A percentile compares a stretch with the other conserved stretches of the same genome.
These are phyloP conservation scores for Lobophora halterata DNA, from an alignment of 2,888 invertebrate genomes.

Conservation along the genomic window DNA sequence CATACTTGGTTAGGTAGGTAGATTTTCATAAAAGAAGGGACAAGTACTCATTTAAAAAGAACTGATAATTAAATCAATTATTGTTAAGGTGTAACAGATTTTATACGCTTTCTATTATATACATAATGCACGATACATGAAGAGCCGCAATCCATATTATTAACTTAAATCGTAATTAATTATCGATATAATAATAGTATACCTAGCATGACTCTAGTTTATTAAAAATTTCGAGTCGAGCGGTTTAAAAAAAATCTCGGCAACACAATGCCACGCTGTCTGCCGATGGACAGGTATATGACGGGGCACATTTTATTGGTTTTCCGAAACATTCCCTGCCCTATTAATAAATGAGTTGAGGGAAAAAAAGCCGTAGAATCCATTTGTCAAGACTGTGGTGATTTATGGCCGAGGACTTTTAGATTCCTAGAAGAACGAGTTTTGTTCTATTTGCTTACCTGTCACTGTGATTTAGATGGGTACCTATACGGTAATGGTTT, in stretches of 20 bases:
- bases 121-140: no score
- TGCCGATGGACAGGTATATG: slow-evolving; percentile 78
- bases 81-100: no score
- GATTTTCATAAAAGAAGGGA: no score
- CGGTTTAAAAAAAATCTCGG: slow-evolving; percentile 48
- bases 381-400: slow-evolving; percentile 77
- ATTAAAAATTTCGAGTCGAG: slow-evolving; percentile 38
- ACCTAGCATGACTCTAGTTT: slow-evolving; percentile 37
- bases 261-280: slow-evolving; percentile 76
- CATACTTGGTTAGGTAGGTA: no score
- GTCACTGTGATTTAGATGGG: slow-evolving; percentile 75
- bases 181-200: slow-evolving; percentile 19
- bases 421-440: slow-evolving; percentile 75
- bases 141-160: slow-evolving; percentile 4
- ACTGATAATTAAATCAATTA: no score
- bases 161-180: background rate
- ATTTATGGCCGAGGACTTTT: slow-evolving; percentile 76
- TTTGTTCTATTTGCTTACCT: slow-evolving; percentile 81
- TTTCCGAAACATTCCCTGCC: slow-evolving; percentile 78
- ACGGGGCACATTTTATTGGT: slow-evolving; percentile 80
- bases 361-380: slow-evolving; percentile 77
- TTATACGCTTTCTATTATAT: no score
- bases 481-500: slow-evolving; percentile 43
- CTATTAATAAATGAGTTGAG: slow-evolving; percentile 80
- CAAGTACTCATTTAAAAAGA: no score